Evolutionary conservation across 2,797 vertebrate species (phyloP), one percentile per base, ranked within the genome.

Genomic region (Borostomias antarcticus): DNA sequence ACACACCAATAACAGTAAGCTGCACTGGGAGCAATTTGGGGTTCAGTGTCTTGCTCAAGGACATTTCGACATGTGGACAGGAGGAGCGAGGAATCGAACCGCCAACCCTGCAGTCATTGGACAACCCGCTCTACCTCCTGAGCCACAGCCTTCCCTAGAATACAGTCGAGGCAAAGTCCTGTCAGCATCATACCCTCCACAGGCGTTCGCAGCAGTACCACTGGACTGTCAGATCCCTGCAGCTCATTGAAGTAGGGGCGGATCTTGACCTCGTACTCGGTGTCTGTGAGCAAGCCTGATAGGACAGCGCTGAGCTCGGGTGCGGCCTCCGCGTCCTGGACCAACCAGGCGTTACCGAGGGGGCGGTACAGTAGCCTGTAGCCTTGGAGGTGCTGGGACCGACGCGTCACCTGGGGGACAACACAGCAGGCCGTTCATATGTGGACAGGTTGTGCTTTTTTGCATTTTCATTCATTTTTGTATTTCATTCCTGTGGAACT

Each of bases 191-290:
- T 87, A 96, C 97, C 96, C n/a, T 96, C 95, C 68, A 96, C 93
- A 0, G 96, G 95, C 2, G 90, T 95, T 13, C 68, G 92, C 69
- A 94, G 79, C 40, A 91, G 45, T 2, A 92, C 87, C 69, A 93
- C 86, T 4, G 92, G 85, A 2, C 97, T 97, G 82, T 98, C 96
- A 0, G 93, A 86, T 3, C 97, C 97, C 0, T 95, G 93, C 17
- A 95, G 89, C 78, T 96, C 95, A 4, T 93, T 92, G 73, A 95
- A 97, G 79, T 92, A 97, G 0, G 95, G 96, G 0, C 93, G 93
- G 40, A 98, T 92, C 85, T 98, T 99, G 73, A 98, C 80, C 86
- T 99, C 95, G 0, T 99, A 95, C 61, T 95, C 93, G 0, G 87
- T 91, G 6, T 90, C 92, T 43, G 89, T 83, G 57, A 81, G 92